These are phyloP conservation scores for Leptatherina wallacei DNA, from an alignment of 2,797 vertebrate species.

Conservation along the genomic window DNA sequence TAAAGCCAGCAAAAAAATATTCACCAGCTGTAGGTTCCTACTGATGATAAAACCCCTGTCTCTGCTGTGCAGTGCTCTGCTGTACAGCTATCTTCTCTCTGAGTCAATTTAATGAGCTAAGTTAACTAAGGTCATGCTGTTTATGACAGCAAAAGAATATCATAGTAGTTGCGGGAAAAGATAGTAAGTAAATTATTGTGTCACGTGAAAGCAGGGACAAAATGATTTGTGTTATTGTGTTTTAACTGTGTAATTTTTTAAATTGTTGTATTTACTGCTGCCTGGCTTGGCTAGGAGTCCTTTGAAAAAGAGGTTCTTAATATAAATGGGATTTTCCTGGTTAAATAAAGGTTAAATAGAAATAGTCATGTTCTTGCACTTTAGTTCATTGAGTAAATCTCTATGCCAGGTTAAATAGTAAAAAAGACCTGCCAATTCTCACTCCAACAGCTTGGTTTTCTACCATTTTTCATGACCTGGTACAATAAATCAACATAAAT, in stretches of 20 bases:
- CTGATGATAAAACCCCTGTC: conserved; percentile 42
- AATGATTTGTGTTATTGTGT: neutral
- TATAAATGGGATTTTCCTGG: too few relatives aligned
- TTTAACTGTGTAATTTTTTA: too few relatives aligned
- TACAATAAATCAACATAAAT: neutral
- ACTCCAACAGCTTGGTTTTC: neutral
- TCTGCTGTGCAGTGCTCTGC: conserved; percentile 23
- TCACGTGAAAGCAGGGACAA: conserved; percentile 20
- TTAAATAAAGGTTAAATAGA: too few relatives aligned
- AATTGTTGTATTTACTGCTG: too few relatives aligned
- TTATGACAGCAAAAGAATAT: conserved; percentile 29
- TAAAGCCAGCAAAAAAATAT: conserved; percentile 58
- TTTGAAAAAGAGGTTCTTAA: too few relatives aligned
- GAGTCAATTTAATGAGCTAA: conserved; percentile 43
- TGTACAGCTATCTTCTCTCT: conserved; percentile 16
- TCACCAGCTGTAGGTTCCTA: conserved; percentile 16
- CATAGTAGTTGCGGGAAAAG: conserved; percentile 19
- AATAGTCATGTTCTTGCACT: too few relatives aligned
- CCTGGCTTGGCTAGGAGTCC: too few relatives aligned
- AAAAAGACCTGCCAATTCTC: neutral
- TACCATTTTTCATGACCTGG: neutral
- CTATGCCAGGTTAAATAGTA: neutral
- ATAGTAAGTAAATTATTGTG: conserved; percentile 18
- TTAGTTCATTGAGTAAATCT: neutral
- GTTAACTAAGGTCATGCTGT: conserved; percentile 52